Evolutionary conservation across 2,797 vertebrate genomes (phyloP).

Genomic region (Melanotaenia maccullochi): DNA sequence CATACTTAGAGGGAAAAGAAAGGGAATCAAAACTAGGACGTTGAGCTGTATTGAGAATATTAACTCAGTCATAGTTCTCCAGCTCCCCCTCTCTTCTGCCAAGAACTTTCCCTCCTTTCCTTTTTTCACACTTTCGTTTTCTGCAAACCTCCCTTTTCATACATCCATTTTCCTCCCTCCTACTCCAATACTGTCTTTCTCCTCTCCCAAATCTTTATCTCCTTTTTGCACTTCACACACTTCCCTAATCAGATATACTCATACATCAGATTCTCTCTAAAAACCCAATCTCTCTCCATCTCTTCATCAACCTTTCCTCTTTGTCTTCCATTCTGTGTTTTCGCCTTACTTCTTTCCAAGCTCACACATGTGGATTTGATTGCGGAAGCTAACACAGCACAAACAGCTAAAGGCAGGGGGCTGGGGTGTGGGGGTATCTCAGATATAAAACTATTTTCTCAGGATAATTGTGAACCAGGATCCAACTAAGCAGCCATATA

Average conservation of each 20-base stretch:
- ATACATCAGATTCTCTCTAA: constrained; percentile 47
- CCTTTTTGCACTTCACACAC: constrained; percentile 30
- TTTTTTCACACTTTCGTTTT: constrained; percentile 25
- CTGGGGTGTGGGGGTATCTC: constrained; percentile 52
- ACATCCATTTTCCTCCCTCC: constrained; percentile 35
- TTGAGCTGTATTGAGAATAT: constrained; percentile 38
- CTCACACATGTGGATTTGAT: constrained; percentile 77
- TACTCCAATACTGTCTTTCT: constrained; percentile 16
- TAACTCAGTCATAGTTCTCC: constrained; percentile 67
- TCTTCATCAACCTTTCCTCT: constrained; percentile 55
- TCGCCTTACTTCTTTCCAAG: constrained; percentile 42
- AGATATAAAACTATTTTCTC: constrained; percentile 60
- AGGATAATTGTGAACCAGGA: constrained; percentile 51
- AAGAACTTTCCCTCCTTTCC: constrained; percentile 33
- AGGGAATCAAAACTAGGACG: constrained; percentile 44
- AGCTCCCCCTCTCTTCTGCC: constrained; percentile 74
- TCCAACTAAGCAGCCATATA: constrained; percentile 19
- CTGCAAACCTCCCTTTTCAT: constrained; percentile 39
- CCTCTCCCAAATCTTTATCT: constrained; percentile 28
- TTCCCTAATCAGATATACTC: constrained; percentile 63
- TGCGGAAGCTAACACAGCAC: constrained; percentile 71
- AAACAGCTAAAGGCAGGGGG: constrained; percentile 54
- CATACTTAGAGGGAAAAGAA: constrained; percentile 25
- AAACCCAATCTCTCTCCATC: constrained; percentile 53
- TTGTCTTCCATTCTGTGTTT: constrained; percentile 54